A percentile compares a stretch with the other conserved stretches of the same genome.
These are phyloP conservation scores for Eulimnadia texana DNA, from an alignment of 1,140 invertebrate genomes.

Conservation along the genomic window DNA sequence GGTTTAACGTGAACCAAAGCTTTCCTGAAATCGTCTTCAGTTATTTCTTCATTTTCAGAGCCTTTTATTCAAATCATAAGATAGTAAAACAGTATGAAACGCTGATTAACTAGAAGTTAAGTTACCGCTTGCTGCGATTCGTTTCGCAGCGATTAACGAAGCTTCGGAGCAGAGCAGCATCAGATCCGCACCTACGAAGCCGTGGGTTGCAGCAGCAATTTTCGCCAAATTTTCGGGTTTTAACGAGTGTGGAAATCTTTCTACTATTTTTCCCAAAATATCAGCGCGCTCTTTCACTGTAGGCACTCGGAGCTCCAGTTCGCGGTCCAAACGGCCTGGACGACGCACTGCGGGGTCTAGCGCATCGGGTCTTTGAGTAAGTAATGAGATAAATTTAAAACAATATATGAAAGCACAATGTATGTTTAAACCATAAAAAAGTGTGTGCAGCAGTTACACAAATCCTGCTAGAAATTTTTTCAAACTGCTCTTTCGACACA, in stretches of 20 bases:
- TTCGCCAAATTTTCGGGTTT: slow-evolving; percentile 37
- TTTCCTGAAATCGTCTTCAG: slow-evolving; percentile 32
- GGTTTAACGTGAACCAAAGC: slow-evolving; percentile 59
- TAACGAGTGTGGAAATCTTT: slow-evolving; percentile 38
- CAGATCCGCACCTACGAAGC: slow-evolving; percentile 78
- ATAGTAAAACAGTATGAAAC: too few species aligned
- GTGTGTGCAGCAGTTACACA: background rate
- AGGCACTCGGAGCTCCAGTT: slow-evolving; percentile 73
- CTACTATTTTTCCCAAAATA: slow-evolving; percentile 48
- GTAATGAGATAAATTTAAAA: slow-evolving; percentile 54
- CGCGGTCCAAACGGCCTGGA: slow-evolving; percentile 60
- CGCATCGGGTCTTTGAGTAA: slow-evolving; percentile 50
- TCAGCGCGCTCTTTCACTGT: slow-evolving; percentile 43
- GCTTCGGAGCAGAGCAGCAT: slow-evolving; percentile 54
- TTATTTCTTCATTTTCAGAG: slow-evolving; percentile 13
- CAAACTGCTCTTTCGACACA: background rate
- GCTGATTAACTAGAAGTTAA: background rate
- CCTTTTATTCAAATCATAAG: background rate
- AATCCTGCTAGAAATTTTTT: background rate
- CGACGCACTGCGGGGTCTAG: slow-evolving; percentile 56
- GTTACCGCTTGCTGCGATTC: background rate
- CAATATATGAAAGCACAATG: too few species aligned
- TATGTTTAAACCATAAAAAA: too few species aligned
- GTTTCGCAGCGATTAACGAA: slow-evolving; percentile 36
- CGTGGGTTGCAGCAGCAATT: slow-evolving; percentile 58